Evolutionary conservation across 1,140 invertebrate species (phyloP).

Genomic region (Aphis gossypii): DNA sequence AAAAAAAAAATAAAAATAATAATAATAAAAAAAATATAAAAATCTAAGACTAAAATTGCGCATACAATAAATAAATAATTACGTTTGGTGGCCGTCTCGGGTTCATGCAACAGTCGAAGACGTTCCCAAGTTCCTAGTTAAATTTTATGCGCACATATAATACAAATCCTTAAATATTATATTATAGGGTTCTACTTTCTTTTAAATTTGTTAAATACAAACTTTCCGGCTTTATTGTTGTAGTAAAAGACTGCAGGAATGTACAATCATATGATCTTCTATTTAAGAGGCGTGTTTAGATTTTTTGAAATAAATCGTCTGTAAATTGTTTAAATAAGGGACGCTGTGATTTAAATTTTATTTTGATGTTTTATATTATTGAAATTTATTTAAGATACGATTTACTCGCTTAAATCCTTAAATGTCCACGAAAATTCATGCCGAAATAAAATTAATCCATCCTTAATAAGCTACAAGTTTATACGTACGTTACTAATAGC

Average conservation of each 20-base stretch:
- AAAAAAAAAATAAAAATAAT: neutral
- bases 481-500: no score
- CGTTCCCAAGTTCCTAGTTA: neutral
- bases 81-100: neutral
- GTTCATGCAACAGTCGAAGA: neutral
- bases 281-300: neutral
- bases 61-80: conserved; percentile 12
- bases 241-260: neutral
- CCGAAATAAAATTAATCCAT: no score
- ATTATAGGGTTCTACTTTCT: neutral
- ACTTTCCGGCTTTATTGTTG: neutral
- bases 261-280: neutral
- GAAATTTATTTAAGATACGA: neutral
- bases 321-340: no score
- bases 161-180: conserved; percentile 14
- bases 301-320: neutral
- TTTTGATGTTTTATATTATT: neutral
- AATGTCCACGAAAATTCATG: neutral
- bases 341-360: neutral
- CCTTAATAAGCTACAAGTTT: no score
- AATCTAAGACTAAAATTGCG: neutral
- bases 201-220: neutral
- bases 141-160: neutral
- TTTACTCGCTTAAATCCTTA: no score
- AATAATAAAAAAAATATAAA: no score